phyloP scores from a whole-genome alignment of 2,888 invertebrate genomes.

The Megaustenia siamemsis region DNA sequence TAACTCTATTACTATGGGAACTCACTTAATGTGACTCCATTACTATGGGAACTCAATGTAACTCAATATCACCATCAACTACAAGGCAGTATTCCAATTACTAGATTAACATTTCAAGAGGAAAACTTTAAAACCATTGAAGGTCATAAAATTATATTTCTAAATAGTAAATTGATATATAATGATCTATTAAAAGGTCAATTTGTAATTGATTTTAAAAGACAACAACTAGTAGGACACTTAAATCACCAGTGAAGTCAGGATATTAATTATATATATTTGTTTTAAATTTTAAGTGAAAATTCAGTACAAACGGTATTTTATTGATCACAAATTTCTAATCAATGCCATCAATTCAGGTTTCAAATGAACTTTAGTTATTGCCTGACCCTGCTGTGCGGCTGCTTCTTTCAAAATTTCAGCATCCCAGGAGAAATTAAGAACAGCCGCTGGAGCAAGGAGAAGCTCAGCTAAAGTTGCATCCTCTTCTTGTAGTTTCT shows the following conservation, averaged over 20 bases:
- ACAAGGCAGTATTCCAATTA: too few species aligned
- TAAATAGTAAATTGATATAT: neutral
- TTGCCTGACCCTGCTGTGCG: conserved; percentile 68
- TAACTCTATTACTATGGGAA: too few species aligned
- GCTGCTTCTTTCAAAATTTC: conserved; percentile 70
- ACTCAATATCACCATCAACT: too few species aligned
- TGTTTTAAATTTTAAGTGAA: too few species aligned
- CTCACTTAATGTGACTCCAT: too few species aligned
- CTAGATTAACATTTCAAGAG: too few species aligned
- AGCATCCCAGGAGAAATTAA: conserved; percentile 87
- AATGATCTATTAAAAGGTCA: neutral
- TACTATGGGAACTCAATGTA: too few species aligned
- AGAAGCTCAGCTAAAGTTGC: conserved; percentile 87
- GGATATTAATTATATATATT: neutral
- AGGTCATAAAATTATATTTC: neutral
- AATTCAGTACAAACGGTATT: neutral
- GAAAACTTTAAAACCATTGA: neutral
- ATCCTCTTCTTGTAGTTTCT: conserved; percentile 85
- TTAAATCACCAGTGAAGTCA: neutral
- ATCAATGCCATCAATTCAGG: conserved; percentile 84
- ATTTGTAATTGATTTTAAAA: neutral
- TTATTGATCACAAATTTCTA: conserved; percentile 43
- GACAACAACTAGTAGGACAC: neutral
- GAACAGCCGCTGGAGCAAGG: conserved; percentile 90
- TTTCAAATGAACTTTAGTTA: conserved; percentile 83